Conservation (phyloP, 2,797 vertebrate genomes). For the Propithecus perrieri region DNA sequence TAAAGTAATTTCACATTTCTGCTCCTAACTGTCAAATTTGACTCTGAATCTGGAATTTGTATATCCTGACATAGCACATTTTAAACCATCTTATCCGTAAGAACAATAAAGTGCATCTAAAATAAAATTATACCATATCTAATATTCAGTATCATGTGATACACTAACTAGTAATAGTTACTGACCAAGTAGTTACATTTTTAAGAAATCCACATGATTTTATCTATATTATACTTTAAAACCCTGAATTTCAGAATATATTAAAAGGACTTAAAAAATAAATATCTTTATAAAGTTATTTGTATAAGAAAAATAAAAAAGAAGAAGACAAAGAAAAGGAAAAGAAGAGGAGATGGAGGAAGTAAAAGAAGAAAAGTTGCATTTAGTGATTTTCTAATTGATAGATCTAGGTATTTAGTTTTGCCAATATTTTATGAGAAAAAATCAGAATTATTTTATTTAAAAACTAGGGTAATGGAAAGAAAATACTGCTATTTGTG, state of each 20-base stretch:
- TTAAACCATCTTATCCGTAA: background rate
- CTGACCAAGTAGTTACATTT: background rate
- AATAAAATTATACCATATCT: background rate
- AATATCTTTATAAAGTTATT: background rate
- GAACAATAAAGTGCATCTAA: background rate
- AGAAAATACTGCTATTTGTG: background rate
- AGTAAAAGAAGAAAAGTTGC: background rate
- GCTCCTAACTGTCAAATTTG: background rate
- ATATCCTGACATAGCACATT: background rate
- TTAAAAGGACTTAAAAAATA: background rate
- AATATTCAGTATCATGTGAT: background rate
- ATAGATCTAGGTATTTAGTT: background rate
- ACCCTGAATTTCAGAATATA: conserved; percentile 1
- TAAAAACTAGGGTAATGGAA: background rate
- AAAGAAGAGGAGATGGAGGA: background rate
- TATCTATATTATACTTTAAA: background rate
- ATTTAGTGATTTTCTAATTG: background rate
- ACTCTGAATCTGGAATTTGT: background rate
- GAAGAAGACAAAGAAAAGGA: background rate
- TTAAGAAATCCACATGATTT: background rate
- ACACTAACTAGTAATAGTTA: background rate
- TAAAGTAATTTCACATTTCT: background rate
- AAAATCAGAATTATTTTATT: background rate
- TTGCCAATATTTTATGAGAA: background rate
- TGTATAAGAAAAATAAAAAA: background rate